Evolutionary conservation across 2,888 invertebrate species (phyloP), one percentile per base, ranked within the genome.

Genomic region (Eupithecia centaureata): DNA sequence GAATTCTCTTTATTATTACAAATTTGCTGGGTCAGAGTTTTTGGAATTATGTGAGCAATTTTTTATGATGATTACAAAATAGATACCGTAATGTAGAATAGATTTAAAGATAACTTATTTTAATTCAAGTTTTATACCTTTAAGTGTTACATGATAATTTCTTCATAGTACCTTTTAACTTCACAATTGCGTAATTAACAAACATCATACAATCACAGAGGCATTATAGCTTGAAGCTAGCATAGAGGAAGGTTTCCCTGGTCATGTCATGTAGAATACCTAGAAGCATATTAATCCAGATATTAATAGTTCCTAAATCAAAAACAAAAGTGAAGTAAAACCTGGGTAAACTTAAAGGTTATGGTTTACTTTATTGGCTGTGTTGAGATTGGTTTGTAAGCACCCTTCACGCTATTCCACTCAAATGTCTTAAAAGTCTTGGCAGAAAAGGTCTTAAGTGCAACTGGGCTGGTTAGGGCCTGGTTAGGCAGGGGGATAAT

Each of bases 141-240:
- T 12, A 47, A 12, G n/a, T 38, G 8, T 18, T 18, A 18, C 13
- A 25, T 51, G 25, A 51, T 13, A 13, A 51, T 5, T 25, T 51
- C 25, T 22, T 52, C 13, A 27, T 27, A 13, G 25, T 52, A 15
- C 1, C 15, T 52, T 13, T 51, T 15, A 57, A 57, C 57, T 5
- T 30, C 30, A 32, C 57, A 57, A 18, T 18, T 32, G 59, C 25
- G 58, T 51, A 54, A 65, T 58, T 63, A 15, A 57, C 12, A 57
- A 13, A 65, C 52, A 63, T 30, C 38, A 63, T 18, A 65, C 54
- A 28, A 18, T 52, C 68, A 81, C 78, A 42, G 13, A 75, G 32
- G 57, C 73, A 80, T 74, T 74, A 59, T 61, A 71, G 77, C 79
- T 68, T 63, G 38, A 79, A 78, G 77, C 78, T 74, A 70, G 78